Conservation (phyloP, 2,113 vertebrate genomes). For the Fulica atra region DNA sequence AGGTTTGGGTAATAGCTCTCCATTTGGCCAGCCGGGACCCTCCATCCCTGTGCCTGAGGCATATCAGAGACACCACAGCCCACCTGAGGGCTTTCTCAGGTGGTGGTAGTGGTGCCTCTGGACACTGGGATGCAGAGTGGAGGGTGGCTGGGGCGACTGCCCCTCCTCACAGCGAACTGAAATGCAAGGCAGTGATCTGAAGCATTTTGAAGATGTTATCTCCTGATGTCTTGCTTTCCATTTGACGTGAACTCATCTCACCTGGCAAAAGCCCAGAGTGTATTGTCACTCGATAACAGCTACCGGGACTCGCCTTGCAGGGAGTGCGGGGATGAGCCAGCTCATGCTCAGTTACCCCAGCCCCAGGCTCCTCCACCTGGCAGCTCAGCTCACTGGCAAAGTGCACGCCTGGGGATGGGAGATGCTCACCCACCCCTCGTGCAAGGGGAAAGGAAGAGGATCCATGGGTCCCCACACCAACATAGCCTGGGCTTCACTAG, state of each 20-base stretch:
- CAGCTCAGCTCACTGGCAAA: background rate
- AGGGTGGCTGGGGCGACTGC: rapidly evolving
- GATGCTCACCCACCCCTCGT: rapidly evolving
- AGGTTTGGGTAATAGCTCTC: background rate
- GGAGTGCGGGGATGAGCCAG: rapidly evolving
- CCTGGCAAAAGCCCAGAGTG: background rate
- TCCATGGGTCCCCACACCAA: rapidly evolving
- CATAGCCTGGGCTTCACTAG: background rate
- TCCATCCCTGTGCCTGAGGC: rapidly evolving
- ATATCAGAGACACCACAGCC: background rate
- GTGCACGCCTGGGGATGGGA: rapidly evolving
- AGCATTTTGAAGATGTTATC: background rate
- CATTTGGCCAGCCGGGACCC: background rate
- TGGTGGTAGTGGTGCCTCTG: background rate
- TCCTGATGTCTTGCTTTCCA: background rate
- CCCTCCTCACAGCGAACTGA: rapidly evolving
- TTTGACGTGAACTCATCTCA: background rate
- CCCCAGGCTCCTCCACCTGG: background rate
- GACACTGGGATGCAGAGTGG: rapidly evolving
- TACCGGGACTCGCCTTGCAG: rapidly evolving
- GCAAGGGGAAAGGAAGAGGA: background rate
- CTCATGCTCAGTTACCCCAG: rapidly evolving
- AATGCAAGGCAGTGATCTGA: background rate
- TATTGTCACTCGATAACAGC: background rate
- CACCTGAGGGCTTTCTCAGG: background rate